Base-by-base conservation (phyloP, 2,113 vertebrate species). In the Passer montanus region DNA sequence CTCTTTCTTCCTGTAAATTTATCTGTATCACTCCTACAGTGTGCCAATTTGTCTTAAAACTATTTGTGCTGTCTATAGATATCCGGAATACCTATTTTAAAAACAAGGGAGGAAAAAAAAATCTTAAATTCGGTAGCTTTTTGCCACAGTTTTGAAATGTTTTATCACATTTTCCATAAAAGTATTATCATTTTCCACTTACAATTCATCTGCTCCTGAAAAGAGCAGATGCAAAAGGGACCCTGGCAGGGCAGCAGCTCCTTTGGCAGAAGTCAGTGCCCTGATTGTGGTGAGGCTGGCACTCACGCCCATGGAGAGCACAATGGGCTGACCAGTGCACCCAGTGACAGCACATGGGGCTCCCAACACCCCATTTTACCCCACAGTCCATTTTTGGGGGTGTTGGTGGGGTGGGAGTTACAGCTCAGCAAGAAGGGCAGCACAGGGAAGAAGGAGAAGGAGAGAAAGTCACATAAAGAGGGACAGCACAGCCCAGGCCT, bases 281-380 rank as follows among this genome's bases (percentile, higher is more conserved):
- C 64, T n/a, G 17, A 12, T 6, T 3, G 7, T 3, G 33, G 47
- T 18, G 23, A 35, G 6, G 15, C 22, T 4, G 37, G 41, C 15
- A 26, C 49, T 18, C 10, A 63, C 14, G 67, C 0, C 3, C 15
- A 1, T 0, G 6, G 41, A 77, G 26, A 68, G 55, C 46, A n/a
- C 1, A 5, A 11, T 4, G 33, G 23, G n/a, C 75, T 10, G 11
- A 13, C 28, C 46, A 83, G 13, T 4, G 22, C 31, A 7, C 37
- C 43, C 64, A 41, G 22, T 2, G 14, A 49, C 19, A 47, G 20
- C 33, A 18, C 18, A 22, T 7, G 28, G 28, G 28, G 28, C 52
- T 53, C 52, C 11, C 16, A 43, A 78, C 23, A 64, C 10, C 50
- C 28, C 8, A 0, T 15, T 28, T 24, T 11, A 52, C 44, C 15